Evolutionary conservation across 2,888 invertebrate genomes (phyloP), one percentile per base, ranked within the genome.

Genomic region (Aleiodes leptofemur): DNA sequence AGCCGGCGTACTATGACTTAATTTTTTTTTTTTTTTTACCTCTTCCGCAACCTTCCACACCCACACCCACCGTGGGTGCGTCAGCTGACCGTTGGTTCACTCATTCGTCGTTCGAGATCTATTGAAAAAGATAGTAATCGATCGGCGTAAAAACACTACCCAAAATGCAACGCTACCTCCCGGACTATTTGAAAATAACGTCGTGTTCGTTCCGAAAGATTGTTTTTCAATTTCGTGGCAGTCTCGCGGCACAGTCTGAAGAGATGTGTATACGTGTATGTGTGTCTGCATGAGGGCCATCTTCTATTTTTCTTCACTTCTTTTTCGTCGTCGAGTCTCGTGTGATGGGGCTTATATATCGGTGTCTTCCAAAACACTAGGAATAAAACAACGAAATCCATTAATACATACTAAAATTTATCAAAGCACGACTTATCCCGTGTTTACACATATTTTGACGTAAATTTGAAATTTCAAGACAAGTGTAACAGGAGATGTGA

Each of bases 161-260:
- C n/a, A n/a, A n/a, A n/a, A n/a, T n/a, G n/a, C n/a, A n/a, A n/a
- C n/a, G n/a, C n/a, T n/a, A n/a, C n/a, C n/a, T n/a, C n/a, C n/a
- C n/a, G n/a, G n/a, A n/a, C n/a, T n/a, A n/a, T n/a, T 81, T 81
- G 79, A 78, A 79, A 79, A 81, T 79, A 81, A 79, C 77, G 81
- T 81, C 81, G 79, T 74, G 72, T 77, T 76, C 57, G 59, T 55
- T 74, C 51, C 78, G 76, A 78, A 78, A 79, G 77, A 79, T 78
- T 79, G 76, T 79, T 81, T 81, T 81, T 81, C 77, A 77, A 80
- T 79, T 78, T 74, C 70, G 64, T 74, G 70, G 51, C 38, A 57
- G 73, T 38, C 61, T 68, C 43, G 70, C 53, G 70, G 55, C 66
- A 53, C 61, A 23, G 59, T 69, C 31, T 64, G 48, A 64, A 68